phyloP scores from a whole-genome alignment of 2,888 invertebrate genomes.

The Stenurella melanura region DNA sequence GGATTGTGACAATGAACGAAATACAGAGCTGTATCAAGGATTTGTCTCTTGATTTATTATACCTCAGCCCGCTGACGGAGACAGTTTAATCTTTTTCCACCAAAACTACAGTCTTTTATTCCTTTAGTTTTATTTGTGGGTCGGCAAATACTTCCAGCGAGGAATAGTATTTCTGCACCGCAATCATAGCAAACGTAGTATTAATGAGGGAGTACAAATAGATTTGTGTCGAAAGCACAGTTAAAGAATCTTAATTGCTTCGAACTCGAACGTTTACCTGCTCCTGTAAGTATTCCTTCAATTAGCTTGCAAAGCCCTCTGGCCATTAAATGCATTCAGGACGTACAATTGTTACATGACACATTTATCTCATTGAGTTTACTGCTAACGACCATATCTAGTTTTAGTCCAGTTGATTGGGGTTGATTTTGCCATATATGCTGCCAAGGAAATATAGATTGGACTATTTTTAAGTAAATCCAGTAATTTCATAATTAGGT shows the following conservation, averaged over 20 bases:
- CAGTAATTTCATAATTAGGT: too few species aligned
- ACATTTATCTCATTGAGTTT: neutral
- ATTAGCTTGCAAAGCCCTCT: neutral
- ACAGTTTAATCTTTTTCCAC: conserved; percentile 60
- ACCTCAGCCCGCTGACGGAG: conserved; percentile 56
- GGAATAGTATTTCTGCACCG: neutral
- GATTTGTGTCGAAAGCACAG: neutral
- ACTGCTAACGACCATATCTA: neutral
- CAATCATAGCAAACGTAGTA: conserved; percentile 4
- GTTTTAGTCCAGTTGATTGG: neutral
- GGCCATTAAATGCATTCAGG: neutral
- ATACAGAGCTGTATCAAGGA: conserved; percentile 58
- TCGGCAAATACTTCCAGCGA: neutral
- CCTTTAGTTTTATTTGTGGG: conserved; percentile 39
- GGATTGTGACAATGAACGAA: conserved; percentile 61
- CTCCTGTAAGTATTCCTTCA: neutral
- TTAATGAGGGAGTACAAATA: conserved; percentile 7
- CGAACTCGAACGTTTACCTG: neutral
- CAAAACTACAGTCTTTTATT: conserved; percentile 49
- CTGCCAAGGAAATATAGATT: too few species aligned
- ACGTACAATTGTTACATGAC: neutral
- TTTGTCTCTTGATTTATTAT: conserved; percentile 62
- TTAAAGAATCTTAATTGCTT: neutral
- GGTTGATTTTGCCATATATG: too few species aligned
- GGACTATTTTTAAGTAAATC: too few species aligned